Conservation (phyloP, 2,113 vertebrate genomes). For the Carassius auratus region DNA sequence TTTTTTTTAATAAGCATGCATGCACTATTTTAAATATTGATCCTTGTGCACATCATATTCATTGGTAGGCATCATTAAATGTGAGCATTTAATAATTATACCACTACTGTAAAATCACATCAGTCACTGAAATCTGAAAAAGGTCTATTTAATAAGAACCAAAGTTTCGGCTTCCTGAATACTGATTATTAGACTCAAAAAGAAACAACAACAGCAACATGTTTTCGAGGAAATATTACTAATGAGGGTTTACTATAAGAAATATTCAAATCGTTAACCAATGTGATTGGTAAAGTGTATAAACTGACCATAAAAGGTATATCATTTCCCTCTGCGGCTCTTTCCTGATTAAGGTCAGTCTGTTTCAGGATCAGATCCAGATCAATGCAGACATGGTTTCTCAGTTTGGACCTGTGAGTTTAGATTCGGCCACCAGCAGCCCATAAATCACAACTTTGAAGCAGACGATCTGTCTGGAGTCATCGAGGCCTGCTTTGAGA, state of each 20-base stretch:
- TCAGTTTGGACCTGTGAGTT: constrained; percentile 27
- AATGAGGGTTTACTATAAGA: not conserved
- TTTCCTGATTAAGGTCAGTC: constrained; percentile 15
- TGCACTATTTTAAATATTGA: not conserved
- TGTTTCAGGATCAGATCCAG: not conserved
- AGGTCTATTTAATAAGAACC: not conserved
- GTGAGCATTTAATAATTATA: too few species aligned
- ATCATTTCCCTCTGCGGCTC: not conserved
- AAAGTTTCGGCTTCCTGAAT: not conserved
- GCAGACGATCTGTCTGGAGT: not conserved
- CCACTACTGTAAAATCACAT: not conserved
- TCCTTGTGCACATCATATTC: not conserved
- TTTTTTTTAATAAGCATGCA: too few species aligned
- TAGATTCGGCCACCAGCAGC: constrained; percentile 19
- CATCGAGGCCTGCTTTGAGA: not conserved
- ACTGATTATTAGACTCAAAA: not conserved
- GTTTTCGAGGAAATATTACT: not conserved
- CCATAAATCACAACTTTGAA: constrained; percentile 52
- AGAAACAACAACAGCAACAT: not conserved
- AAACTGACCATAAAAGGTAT: not conserved
- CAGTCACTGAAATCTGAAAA: not conserved
- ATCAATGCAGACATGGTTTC: constrained; percentile 18
- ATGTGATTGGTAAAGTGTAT: not conserved
- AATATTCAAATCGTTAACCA: not conserved
- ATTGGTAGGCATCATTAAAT: not conserved